Percentiles rank a stretch among this genome's conserved stretches.
phyloP scores from a whole-genome alignment of 2,113 vertebrate species.

The Cinclus cinclus region DNA sequence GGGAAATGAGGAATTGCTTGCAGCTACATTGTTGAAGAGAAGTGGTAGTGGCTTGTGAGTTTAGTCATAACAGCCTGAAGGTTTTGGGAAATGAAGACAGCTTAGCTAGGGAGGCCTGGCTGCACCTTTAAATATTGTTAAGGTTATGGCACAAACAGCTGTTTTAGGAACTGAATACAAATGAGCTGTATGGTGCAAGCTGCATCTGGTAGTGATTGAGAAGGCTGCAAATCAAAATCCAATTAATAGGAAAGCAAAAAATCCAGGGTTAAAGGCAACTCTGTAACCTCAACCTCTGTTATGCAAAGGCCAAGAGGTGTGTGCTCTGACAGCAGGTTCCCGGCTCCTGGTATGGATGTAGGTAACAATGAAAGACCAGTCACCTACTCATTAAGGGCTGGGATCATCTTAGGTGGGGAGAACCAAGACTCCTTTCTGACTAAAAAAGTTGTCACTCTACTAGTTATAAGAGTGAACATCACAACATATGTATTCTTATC shows the following conservation, averaged over 20 bases:
- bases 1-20: background rate
- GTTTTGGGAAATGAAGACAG: background rate
- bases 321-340: background rate
- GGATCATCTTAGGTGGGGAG: background rate
- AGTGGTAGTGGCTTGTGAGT: background rate
- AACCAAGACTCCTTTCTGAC: background rate
- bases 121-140: background rate
- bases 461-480: background rate
- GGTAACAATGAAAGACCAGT: background rate
- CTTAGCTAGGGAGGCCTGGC: background rate
- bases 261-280: background rate
- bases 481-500: background rate
- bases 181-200: background rate
- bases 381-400: background rate
- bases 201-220: background rate
- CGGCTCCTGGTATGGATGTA: fast-evolving
- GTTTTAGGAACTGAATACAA: background rate
- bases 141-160: background rate
- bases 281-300: background rate
- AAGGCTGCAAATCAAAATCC: background rate
- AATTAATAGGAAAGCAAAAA: background rate
- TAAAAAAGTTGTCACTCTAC: background rate
- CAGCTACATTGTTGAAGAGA: background rate
- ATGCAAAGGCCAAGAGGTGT: background rate
- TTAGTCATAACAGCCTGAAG: background rate